phyloP scores from a whole-genome alignment of 2,797 vertebrate species.

The Erethizon dorsatum region DNA sequence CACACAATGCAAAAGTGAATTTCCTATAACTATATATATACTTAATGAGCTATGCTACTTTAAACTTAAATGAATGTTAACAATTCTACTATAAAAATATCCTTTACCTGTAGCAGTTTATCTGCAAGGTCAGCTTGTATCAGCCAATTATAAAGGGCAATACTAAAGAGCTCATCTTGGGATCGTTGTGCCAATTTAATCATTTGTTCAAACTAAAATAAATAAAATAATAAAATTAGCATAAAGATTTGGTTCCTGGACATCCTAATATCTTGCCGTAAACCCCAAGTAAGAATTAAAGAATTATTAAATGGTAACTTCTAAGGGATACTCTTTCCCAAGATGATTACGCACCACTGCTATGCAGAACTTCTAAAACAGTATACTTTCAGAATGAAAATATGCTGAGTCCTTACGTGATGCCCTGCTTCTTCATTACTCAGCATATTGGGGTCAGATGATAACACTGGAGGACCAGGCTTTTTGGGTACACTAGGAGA shows the following conservation, averaged over 20 bases:
- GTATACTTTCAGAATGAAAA: not conserved
- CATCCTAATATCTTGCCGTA: not conserved
- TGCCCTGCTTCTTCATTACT: constrained; percentile 98
- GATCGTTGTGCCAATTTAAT: constrained; percentile 96
- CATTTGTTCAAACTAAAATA: constrained; percentile 96
- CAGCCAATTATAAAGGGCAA: constrained; percentile 98
- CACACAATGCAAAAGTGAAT: not conserved
- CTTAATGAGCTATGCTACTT: not conserved
- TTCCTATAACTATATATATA: not conserved
- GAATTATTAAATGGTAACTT: not conserved
- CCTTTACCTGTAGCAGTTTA: constrained; percentile 96
- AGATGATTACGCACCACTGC: not conserved
- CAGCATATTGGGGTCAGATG: constrained; percentile 99
- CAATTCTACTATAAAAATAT: not conserved
- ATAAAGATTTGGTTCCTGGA: not conserved
- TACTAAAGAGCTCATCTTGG: constrained; percentile 98
- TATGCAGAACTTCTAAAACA: not conserved
- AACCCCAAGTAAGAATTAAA: not conserved
- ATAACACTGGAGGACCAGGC: constrained; percentile 96
- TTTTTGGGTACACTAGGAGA: constrained; percentile 99
- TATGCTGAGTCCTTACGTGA: constrained; percentile 92
- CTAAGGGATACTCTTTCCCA: not conserved
- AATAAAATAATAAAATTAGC: constrained; percentile 66
- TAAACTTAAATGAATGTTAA: constrained; percentile 43
- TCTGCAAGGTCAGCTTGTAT: constrained; percentile 97